Evolutionary conservation across 2,113 vertebrate species (phyloP), one percentile per base, ranked within the genome.

Genomic region (Anseranas semipalmata): DNA sequence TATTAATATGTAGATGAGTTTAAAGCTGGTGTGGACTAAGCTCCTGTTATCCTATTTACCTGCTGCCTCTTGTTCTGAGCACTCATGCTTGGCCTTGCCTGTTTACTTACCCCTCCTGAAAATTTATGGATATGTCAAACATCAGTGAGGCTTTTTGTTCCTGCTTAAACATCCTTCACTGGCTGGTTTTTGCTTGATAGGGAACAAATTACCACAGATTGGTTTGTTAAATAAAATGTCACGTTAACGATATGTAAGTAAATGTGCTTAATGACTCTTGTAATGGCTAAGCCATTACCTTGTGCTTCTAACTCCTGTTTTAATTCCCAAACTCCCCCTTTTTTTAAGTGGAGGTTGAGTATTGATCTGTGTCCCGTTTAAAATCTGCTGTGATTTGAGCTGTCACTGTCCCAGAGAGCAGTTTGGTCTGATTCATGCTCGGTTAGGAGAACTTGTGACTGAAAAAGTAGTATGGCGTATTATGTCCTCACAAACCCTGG

Each of bases 121-220:
- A 39, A 15, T 16, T 3, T 58, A 28, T 32, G 24, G 10, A 1
- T 11, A 1, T 25, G 32, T 56, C 46, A n/a, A 0, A 32, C 0
- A 0, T 62, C 46, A 8, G 41, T 7, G 24, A 25, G 37, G 27
- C 5, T 33, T 72, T 67, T 82, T 0, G 0, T 76, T 72, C 45
- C 25, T 55, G 39, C 19, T 21, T 10, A 7, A 89, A 5, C 46
- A 19, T 72, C 58, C 59, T 72, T 46, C 62, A 20, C 25, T 7
- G 16, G 21, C 8, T 41, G 21, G 33, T 37, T 37, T 56, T 27
- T 59, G 43, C 56, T 59, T 10, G 12, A 27, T 5, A 30, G 25
- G 27, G 11, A 43, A 32, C 28, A 50, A 37, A 46, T 43, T 43
- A 33, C 56, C 21, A 20, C 12, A 3, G 45, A 15, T 21, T 46